Percentiles rank a stretch among this genome's conserved stretches.
Conservation (phyloP, 2,797 vertebrate species). For the Cephalopachus bancanus region DNA sequence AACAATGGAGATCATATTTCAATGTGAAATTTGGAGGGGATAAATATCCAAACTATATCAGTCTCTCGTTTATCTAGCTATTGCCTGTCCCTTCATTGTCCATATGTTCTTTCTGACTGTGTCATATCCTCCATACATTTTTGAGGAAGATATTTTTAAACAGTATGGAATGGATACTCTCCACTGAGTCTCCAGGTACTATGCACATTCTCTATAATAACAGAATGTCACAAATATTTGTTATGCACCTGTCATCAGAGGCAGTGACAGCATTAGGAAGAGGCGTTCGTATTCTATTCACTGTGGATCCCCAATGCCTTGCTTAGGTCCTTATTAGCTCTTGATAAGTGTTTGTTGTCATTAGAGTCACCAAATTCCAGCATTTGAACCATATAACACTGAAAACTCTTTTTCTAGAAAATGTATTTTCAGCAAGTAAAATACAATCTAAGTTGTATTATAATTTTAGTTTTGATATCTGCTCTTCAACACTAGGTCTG, state of each 20-base stretch:
- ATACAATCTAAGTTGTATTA: background rate
- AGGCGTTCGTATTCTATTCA: background rate
- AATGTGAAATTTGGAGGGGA: no score
- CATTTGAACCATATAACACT: slow-evolving; percentile 6
- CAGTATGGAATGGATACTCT: background rate
- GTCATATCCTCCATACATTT: background rate
- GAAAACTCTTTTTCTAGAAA: background rate
- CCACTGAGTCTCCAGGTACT: background rate
- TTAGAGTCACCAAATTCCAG: background rate
- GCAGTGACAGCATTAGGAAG: background rate
- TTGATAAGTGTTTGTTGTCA: slow-evolving; percentile 33
- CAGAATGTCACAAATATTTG: background rate
- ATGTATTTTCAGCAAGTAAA: slow-evolving; percentile 53
- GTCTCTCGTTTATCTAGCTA: background rate
- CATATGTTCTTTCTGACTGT: background rate
- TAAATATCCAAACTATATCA: no score
- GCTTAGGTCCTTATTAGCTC: background rate
- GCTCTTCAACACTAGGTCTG: background rate
- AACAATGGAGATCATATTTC: no score
- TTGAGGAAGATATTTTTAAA: background rate
- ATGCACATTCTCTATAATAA: background rate
- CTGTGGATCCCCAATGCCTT: background rate
- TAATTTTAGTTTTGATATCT: background rate
- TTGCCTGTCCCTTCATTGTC: background rate
- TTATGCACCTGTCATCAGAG: background rate